phyloP scores from a whole-genome alignment of 2,797 vertebrate genomes.

The Pagetopsis macropterus region DNA sequence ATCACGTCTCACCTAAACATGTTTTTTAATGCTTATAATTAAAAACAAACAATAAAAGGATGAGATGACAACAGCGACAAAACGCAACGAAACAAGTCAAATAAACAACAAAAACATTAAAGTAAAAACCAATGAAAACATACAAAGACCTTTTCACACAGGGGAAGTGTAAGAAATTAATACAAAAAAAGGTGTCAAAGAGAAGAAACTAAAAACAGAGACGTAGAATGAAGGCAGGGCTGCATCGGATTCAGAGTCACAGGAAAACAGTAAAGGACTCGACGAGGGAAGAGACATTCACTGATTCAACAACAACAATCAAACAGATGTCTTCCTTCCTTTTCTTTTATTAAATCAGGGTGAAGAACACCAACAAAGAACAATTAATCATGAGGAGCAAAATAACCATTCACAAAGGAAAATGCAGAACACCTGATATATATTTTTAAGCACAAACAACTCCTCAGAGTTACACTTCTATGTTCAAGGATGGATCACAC shows the following conservation, averaged over 20 bases:
- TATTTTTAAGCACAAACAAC: constrained; percentile 63
- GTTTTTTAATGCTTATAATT: constrained; percentile 66
- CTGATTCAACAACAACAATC: constrained; percentile 72
- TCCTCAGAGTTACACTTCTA: constrained; percentile 63
- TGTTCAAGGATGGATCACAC: constrained; percentile 56
- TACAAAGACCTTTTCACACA: constrained; percentile 51
- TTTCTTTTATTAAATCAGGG: constrained; percentile 58
- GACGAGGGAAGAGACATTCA: constrained; percentile 71
- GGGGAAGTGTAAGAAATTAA: constrained; percentile 15
- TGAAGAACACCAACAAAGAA: constrained; percentile 61
- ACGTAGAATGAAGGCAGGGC: not conserved
- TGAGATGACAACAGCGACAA: constrained; percentile 69
- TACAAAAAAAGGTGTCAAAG: constrained; percentile 7
- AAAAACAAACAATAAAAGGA: constrained; percentile 69
- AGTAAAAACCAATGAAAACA: constrained; percentile 60
- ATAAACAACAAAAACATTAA: constrained; percentile 51
- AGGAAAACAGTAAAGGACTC: constrained; percentile 28
- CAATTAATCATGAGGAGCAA: constrained; percentile 55
- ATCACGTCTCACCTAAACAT: constrained; percentile 61
- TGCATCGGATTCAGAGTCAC: constrained; percentile 19
- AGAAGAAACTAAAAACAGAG: constrained; percentile 19
- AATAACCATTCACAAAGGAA: constrained; percentile 71
- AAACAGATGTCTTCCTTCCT: constrained; percentile 54
- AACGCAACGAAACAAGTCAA: constrained; percentile 57
- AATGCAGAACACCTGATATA: constrained; percentile 71